phyloP scores from a whole-genome alignment of 2,888 invertebrate genomes.

The Magallana nippona region DNA sequence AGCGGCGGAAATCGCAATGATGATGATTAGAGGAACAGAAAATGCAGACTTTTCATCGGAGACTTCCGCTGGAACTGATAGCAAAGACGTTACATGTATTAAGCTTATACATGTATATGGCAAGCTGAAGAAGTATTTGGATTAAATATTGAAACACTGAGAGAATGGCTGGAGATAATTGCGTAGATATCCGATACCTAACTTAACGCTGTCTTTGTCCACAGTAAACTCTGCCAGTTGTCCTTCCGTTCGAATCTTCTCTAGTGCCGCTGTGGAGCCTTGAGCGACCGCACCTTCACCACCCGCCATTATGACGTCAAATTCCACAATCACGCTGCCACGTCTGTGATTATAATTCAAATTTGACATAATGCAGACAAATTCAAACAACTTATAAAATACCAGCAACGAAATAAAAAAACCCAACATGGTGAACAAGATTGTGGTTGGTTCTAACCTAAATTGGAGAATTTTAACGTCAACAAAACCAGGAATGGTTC shows the following conservation, averaged over 20 bases:
- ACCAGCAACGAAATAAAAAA: too few relatives aligned
- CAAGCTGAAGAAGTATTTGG: too few relatives aligned
- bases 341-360: background rate
- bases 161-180: too few relatives aligned
- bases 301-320: constrained; percentile 32
- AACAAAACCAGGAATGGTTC: background rate
- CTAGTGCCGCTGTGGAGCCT: background rate
- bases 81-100: background rate
- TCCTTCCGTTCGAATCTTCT: background rate
- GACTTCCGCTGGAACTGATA: background rate
- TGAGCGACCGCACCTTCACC: background rate
- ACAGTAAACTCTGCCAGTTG: constrained; percentile 26
- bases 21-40: constrained; percentile 42
- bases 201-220: constrained; percentile 17
- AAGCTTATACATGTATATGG: background rate
- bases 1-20: constrained; percentile 39
- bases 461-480: background rate
- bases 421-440: background rate
- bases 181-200: background rate
- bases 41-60: constrained; percentile 25
- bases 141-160: too few relatives aligned
- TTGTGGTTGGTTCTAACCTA: background rate
- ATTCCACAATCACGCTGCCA: constrained; percentile 43
- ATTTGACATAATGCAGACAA: too few relatives aligned
- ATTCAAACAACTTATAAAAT: too few relatives aligned